Evolutionary conservation across 2,113 vertebrate species (phyloP).

Genomic region (Coregonus clupeaformis): DNA sequence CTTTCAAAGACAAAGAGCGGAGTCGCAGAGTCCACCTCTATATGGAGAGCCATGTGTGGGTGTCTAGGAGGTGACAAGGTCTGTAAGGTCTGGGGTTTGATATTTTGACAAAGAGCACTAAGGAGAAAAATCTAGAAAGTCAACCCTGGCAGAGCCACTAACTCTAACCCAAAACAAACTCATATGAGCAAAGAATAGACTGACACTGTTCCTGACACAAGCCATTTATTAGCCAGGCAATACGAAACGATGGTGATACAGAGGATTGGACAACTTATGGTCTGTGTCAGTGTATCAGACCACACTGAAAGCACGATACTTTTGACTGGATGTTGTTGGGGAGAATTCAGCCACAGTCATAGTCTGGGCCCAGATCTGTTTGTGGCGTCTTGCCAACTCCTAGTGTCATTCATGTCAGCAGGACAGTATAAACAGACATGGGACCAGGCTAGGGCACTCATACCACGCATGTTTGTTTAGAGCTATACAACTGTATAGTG

Average conservation of each 20-base stretch:
- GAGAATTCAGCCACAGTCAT: no score
- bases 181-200: conserved; percentile 92
- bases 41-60: conserved; percentile 58
- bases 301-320: conserved; percentile 87
- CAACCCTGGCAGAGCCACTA: conserved; percentile 62
- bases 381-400: no score
- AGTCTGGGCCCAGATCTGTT: no score
- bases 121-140: conserved; percentile 98
- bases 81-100: conserved; percentile 90
- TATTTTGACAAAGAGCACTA: conserved; percentile 98
- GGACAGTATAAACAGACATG: no score
- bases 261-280: conserved; percentile 68
- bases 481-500: no score
- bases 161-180: conserved; percentile 83
- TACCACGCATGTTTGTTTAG: no score
- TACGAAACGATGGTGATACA: neutral
- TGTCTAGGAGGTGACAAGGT: conserved; percentile 85
- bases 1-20: conserved; percentile 71
- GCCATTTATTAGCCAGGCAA: conserved; percentile 61
- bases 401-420: no score
- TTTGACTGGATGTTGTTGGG: conserved; percentile 76
- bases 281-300: conserved; percentile 60
- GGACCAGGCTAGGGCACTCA: neutral
- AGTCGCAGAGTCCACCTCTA: conserved; percentile 46
- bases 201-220: conserved; percentile 91